Evolutionary conservation across 2,113 vertebrate species (phyloP).

Genomic region (Psittacara wagleri): DNA sequence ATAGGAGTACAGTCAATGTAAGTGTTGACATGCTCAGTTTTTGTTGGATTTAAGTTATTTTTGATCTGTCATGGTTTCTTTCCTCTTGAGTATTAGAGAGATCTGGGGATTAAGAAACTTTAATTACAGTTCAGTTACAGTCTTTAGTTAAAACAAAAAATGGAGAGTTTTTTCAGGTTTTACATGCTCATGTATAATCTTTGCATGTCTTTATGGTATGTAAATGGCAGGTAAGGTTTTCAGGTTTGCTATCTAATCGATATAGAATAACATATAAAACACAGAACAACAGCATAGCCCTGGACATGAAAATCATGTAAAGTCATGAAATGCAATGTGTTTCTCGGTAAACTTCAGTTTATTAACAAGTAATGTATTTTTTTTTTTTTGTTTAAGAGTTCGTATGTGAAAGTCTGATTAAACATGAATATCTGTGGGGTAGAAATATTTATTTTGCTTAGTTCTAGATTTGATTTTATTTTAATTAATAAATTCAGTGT

Average conservation of each 20-base stretch:
- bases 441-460: not conserved
- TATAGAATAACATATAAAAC: not conserved
- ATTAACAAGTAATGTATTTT: not conserved
- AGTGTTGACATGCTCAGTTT: not conserved
- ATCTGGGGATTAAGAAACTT: not conserved
- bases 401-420: not conserved
- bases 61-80: not conserved
- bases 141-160: not conserved
- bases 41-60: not conserved
- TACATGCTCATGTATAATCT: not conserved
- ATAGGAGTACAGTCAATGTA: not conserved
- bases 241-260: not conserved
- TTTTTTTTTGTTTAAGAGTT: not conserved
- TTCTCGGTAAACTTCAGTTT: not conserved
- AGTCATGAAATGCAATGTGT: not conserved
- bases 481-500: not conserved
- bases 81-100: not conserved
- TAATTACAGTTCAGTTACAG: not conserved
- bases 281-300: not conserved
- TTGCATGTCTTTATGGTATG: not conserved
- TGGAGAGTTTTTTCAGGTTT: not conserved
- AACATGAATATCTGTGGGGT: not conserved
- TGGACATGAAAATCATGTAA: not conserved
- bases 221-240: not conserved
- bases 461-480: not conserved